phyloP scores from a whole-genome alignment of 1,140 invertebrate species.

The Metaphire vulgaris region DNA sequence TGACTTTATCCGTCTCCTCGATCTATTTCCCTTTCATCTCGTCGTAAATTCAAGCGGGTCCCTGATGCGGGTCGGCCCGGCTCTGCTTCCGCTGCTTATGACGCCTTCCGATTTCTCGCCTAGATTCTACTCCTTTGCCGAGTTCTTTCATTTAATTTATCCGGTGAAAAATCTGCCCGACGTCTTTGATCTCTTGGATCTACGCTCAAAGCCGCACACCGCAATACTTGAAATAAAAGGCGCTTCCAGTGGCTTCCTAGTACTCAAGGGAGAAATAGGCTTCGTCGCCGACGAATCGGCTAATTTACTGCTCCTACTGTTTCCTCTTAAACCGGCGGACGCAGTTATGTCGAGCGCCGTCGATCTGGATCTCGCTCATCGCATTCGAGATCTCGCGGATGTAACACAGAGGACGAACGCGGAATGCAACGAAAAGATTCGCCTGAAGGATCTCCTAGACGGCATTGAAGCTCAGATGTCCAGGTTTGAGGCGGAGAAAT shows the following conservation, averaged over 20 bases:
- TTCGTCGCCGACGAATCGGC: conserved; percentile 81
- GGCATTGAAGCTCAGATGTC: conserved; percentile 66
- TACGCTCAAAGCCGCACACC: conserved; percentile 7
- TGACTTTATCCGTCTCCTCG: no score
- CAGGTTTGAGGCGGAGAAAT: conserved; percentile 85
- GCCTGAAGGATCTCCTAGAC: conserved; percentile 69
- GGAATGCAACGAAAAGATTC: conserved; percentile 87
- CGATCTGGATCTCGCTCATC: no score
- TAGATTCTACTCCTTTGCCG: no score
- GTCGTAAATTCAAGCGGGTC: conserved; percentile 77
- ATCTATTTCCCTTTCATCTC: conserved; percentile 87
- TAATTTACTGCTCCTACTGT: no score
- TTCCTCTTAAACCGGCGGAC: no score
- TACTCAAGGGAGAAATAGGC: conserved; percentile 78
- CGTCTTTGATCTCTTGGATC: conserved; percentile 47
- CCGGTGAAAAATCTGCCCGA: no score
- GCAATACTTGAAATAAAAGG: conserved; percentile 3
- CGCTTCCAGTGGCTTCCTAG: neutral
- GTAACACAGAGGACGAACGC: conserved; percentile 94
- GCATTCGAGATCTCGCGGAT: conserved; percentile 84
- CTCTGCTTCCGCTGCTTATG: conserved; percentile 76
- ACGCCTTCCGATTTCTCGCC: no score
- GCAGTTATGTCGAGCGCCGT: no score
- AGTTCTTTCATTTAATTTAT: no score
- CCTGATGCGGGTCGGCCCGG: conserved; percentile 73